Evolutionary conservation across 1,140 invertebrate genomes (phyloP).

Genomic region (Ceratina japonica): DNA sequence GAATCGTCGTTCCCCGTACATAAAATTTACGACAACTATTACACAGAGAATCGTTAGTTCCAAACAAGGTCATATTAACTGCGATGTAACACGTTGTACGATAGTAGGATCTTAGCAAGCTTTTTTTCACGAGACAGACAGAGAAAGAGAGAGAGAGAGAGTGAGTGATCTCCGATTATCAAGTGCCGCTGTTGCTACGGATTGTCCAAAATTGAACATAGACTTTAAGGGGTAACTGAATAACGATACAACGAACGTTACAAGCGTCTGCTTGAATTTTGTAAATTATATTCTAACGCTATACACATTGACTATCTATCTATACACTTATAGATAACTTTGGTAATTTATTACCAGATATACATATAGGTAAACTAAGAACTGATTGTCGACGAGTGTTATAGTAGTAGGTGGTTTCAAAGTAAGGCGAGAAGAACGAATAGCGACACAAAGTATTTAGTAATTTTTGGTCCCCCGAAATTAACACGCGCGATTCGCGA

Average conservation of each 20-base stretch:
- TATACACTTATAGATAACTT: slow-evolving; percentile 55
- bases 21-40: slow-evolving; percentile 32
- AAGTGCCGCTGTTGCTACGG: slow-evolving; percentile 32
- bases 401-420: slow-evolving; percentile 54
- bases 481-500: slow-evolving; percentile 47
- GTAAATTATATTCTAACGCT: slow-evolving; percentile 58
- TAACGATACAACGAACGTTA: slow-evolving; percentile 62
- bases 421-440: slow-evolving; percentile 41
- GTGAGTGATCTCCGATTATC: slow-evolving; percentile 14
- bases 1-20: slow-evolving; percentile 42
- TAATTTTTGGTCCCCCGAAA: slow-evolving; percentile 62
- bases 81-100: slow-evolving; percentile 31
- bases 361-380: slow-evolving; percentile 52
- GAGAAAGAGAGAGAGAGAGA: no score
- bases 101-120: slow-evolving; percentile 39
- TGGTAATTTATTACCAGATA: slow-evolving; percentile 52
- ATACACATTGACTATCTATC: slow-evolving; percentile 57
- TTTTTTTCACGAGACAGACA: slow-evolving; percentile 19
- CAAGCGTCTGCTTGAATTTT: slow-evolving; percentile 52
- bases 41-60: slow-evolving; percentile 32
- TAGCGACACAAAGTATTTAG: slow-evolving; percentile 38
- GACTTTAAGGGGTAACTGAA: slow-evolving; percentile 51
- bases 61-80: slow-evolving; percentile 40
- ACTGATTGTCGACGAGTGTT: slow-evolving; percentile 65
- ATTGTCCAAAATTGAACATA: slow-evolving; percentile 58